Base-by-base conservation (phyloP, 2,888 invertebrate species). In the Sarcophaga rosellei region DNA sequence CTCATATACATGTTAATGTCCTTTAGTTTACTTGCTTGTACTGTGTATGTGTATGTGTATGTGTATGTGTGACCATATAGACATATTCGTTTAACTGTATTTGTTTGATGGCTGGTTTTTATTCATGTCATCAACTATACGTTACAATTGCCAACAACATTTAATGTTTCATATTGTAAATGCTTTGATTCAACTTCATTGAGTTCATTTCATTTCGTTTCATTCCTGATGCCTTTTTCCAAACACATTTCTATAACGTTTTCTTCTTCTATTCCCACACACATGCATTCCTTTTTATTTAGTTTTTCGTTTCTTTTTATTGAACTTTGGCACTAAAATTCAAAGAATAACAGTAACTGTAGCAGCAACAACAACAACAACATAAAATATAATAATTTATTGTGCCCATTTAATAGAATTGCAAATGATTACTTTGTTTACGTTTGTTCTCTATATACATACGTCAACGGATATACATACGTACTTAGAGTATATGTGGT, bases 91-190 rank as follows among this genome's bases (percentile, higher is more conserved):
- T n/a, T 25, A 57, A n/a, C 23, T 65, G 65, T 76, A 76, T 76
- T 76, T 57, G 44, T 68, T 66, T 21, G n/a, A 59, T 53, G 53
- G 59, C 63, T 81, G 74, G 69, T 66, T 84, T 72, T 84, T 78
- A 76, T 77, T 86, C 84, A 77, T 86, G 84, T 83, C 80, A 63
- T 81, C 84, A 53, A 53, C 15, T 53, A 35, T 35, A 35, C 35
- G 53, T 15, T 84, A 81, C 80, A 86, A 86, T 86, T 86, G 86
- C 53, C 73, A 74, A 80, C 83, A 73, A 53, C 72, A 68, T 69
- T 84, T 81, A 81, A 84, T 83, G 72, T 76, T 82, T 68, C 57
- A 57, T 80, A 83, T 45, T 62, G 70, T n/a, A 77, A 77, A 73
- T 63, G 44, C 74, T 84, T 63, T 80, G 74, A 79, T 80, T 80